Evolutionary conservation across 1,140 invertebrate species (phyloP).

Genomic region (Zaprionus inermis): DNA sequence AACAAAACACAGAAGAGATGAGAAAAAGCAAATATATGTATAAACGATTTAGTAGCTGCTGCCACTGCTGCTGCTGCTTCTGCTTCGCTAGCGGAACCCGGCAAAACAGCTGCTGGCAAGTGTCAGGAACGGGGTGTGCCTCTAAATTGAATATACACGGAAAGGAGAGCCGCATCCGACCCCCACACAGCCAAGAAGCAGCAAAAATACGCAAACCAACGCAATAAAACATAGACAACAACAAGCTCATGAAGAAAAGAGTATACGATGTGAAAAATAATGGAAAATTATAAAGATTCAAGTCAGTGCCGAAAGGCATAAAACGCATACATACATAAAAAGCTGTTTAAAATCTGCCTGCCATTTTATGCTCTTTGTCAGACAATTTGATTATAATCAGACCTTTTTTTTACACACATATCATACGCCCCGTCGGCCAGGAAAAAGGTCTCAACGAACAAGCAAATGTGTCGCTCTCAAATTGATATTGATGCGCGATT

Average conservation of each 20-base stretch:
- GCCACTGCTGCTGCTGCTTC: slow-evolving; percentile 45
- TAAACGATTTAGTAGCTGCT: slow-evolving; percentile 79
- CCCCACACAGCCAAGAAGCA: no score
- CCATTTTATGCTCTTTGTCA: slow-evolving; percentile 14
- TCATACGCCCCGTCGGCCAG: slow-evolving; percentile 12
- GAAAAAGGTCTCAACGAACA: not conserved
- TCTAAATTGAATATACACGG: slow-evolving; percentile 65
- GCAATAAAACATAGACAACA: no score
- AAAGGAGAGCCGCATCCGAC: not conserved
- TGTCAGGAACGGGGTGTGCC: slow-evolving; percentile 56
- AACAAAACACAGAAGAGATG: slow-evolving; percentile 32
- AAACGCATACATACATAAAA: no score
- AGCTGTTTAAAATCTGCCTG: not conserved
- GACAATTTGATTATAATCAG: slow-evolving; percentile 9
- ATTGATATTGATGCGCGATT: slow-evolving; percentile 28
- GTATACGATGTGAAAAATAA: no score
- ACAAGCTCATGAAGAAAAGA: no score
- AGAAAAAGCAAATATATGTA: slow-evolving; percentile 75
- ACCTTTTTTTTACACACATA: slow-evolving; percentile 5
- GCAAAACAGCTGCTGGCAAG: slow-evolving; percentile 75
- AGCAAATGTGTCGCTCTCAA: slow-evolving; percentile 10
- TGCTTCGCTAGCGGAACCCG: slow-evolving; percentile 54
- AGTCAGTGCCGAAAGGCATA: no score
- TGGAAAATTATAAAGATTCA: no score
- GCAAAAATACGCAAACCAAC: no score